phyloP scores from a whole-genome alignment of 2,113 vertebrate species.

The Empidonax alnorum region DNA sequence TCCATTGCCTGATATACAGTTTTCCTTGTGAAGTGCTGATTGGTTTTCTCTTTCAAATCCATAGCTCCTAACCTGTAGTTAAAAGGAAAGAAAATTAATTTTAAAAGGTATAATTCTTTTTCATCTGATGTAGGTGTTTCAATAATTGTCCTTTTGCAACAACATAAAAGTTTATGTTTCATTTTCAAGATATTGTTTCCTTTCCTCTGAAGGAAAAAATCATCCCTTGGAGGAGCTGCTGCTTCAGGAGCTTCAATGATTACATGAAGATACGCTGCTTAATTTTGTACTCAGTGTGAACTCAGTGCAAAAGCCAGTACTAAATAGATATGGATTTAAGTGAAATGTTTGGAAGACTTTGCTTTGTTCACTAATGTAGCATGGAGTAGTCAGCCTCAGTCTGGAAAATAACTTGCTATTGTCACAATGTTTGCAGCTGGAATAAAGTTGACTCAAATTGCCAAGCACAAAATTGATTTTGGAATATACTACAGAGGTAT shows the following conservation, averaged over 20 bases:
- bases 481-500: neutral
- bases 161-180: neutral
- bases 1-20: neutral
- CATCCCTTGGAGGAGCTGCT: neutral
- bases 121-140: neutral
- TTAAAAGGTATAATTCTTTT: neutral
- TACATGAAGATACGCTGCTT: neutral
- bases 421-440: neutral
- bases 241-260: neutral
- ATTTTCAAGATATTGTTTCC: neutral
- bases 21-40: neutral
- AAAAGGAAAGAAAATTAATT: slow-evolving; percentile 9
- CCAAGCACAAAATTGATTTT: neutral
- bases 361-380: neutral
- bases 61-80: neutral
- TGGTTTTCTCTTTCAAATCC: neutral
- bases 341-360: neutral
- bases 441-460: neutral
- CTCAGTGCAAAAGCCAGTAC: neutral
- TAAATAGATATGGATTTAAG: neutral
- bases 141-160: neutral
- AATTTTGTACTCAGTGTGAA: neutral
- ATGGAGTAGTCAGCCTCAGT: neutral
- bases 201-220: neutral
- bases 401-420: neutral